Evolutionary conservation across 2,113 vertebrate species (phyloP).

Genomic region (Ramphastos sulfuratus): DNA sequence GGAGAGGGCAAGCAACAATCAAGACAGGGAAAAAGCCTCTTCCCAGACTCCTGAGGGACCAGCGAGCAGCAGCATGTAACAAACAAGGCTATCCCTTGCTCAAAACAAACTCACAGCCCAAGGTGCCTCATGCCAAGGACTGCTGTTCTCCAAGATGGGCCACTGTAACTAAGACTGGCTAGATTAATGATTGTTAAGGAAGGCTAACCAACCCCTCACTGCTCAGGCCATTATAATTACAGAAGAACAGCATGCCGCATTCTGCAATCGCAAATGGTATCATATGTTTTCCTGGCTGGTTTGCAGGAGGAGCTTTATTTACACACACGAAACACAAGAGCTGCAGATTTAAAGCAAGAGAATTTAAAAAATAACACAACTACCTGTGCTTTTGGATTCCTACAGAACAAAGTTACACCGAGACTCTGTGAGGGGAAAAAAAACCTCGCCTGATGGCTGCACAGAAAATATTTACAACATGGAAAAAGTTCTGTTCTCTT

Average conservation of each 20-base stretch:
- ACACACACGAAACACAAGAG: conserved; percentile 12
- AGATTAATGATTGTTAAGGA: conserved; percentile 81
- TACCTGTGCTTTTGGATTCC: accelerated
- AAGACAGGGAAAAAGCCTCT: background rate
- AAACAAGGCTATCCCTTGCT: conserved; percentile 54
- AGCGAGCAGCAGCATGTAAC: conserved; percentile 38
- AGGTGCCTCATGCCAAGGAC: conserved; percentile 73
- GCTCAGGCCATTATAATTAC: conserved; percentile 92
- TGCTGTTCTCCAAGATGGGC: conserved; percentile 77
- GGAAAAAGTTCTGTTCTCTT: background rate
- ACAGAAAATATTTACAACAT: background rate
- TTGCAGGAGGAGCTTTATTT: conserved; percentile 58
- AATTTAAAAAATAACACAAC: background rate
- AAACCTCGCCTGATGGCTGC: background rate
- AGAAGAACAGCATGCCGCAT: conserved; percentile 91
- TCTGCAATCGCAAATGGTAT: conserved; percentile 92
- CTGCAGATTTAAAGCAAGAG: background rate
- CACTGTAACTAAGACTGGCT: conserved; percentile 56
- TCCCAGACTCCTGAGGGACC: conserved; percentile 49
- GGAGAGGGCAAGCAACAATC: conserved; percentile 59
- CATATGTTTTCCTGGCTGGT: conserved; percentile 92
- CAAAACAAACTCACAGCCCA: conserved; percentile 38
- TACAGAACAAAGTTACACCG: background rate
- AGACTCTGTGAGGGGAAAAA: background rate
- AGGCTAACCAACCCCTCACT: conserved; percentile 76